Evolutionary conservation across 30 jellyfish, hydroid and myxozoan genomes (phyloP).

Genomic region (Turritopsis rubra): DNA sequence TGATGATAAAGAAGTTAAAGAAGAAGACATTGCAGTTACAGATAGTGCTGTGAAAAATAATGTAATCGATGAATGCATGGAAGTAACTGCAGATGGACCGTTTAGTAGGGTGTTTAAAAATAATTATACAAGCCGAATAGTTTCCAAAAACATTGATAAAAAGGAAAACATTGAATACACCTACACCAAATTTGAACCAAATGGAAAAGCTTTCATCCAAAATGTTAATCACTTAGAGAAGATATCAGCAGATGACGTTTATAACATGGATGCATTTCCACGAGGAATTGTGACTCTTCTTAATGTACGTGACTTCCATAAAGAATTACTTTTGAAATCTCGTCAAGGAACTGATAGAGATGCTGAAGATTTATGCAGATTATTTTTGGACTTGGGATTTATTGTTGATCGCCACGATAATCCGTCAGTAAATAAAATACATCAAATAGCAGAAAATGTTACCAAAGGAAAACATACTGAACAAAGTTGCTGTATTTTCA

Average conservation of each 20-base stretch:
- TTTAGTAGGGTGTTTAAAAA: not conserved
- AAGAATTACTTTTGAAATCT: not conserved
- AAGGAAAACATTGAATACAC: not conserved
- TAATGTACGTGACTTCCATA: not conserved
- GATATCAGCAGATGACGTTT: not conserved
- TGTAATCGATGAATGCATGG: not conserved
- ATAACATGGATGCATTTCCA: not conserved
- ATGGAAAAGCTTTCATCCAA: not conserved
- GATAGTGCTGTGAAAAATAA: not conserved
- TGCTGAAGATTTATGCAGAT: not conserved
- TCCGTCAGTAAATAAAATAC: not conserved
- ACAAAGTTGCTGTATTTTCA: not conserved
- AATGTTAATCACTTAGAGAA: not conserved
- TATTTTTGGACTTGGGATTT: slow-evolving; percentile 7
- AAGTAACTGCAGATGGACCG: not conserved
- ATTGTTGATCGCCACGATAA: slow-evolving; percentile 6
- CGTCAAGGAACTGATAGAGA: slow-evolving; percentile 21
- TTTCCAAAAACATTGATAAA: not conserved
- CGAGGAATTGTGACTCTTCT: slow-evolving; percentile 4
- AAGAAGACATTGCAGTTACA: too few species aligned
- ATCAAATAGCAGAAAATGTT: not conserved
- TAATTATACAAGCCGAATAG: not conserved
- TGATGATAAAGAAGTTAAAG: too few species aligned
- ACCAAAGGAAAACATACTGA: not conserved
- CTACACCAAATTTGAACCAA: slow-evolving; percentile 3